These are phyloP conservation scores for Melanotaenia duboulayi DNA, from an alignment of 2,113 vertebrate genomes.

Conservation along the genomic window DNA sequence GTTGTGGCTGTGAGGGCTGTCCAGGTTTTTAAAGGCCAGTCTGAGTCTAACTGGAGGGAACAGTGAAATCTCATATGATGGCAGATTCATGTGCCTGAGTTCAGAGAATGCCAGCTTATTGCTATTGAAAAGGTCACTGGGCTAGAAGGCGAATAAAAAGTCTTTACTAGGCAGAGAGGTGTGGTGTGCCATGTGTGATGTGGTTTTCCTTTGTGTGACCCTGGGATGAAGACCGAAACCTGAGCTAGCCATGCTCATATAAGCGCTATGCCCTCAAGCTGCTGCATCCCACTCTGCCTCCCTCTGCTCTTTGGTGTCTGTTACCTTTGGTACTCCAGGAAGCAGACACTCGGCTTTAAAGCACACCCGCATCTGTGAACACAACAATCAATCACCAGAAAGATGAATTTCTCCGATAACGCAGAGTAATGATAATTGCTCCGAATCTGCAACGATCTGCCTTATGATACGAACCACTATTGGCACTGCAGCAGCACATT, in stretches of 20 bases:
- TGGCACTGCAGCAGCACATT: conserved; percentile 58
- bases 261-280: conserved; percentile 51
- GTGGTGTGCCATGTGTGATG: conserved; percentile 10
- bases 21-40: conserved; percentile 52
- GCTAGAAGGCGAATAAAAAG: conserved; percentile 67
- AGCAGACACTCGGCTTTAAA: conserved; percentile 57
- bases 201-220: conserved; percentile 50
- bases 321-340: conserved; percentile 73
- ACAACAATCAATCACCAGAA: conserved; percentile 74
- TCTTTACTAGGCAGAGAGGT: conserved; percentile 43
- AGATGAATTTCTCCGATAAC: conserved; percentile 77
- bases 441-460: conserved; percentile 63
- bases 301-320: conserved; percentile 48
- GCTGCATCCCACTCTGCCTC: conserved; percentile 34
- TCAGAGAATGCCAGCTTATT: conserved; percentile 77
- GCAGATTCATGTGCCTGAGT: conserved; percentile 62
- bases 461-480: conserved; percentile 69
- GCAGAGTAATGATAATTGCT: conserved; percentile 71
- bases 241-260: conserved; percentile 61
- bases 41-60: conserved; percentile 66
- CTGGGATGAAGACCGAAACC: conserved; percentile 59
- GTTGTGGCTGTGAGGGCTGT: conserved; percentile 30
- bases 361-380: conserved; percentile 38
- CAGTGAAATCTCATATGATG: conserved; percentile 65
- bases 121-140: conserved; percentile 75